Conservation (phyloP, 2,888 invertebrate genomes). For the Limnephilus marmoratus region DNA sequence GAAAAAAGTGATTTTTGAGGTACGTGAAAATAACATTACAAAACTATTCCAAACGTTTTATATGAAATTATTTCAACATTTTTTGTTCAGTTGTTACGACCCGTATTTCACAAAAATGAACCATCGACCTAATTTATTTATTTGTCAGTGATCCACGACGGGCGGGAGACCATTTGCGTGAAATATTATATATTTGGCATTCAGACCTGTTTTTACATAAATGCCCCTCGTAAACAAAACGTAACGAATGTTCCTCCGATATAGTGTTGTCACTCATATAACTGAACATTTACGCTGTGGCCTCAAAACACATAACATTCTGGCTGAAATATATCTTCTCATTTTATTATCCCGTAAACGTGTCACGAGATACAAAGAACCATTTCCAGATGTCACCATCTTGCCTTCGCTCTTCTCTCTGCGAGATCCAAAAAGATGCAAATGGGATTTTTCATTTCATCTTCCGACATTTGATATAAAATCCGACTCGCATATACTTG, state of each 20-base stretch:
- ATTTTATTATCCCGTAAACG: slow-evolving; percentile 42
- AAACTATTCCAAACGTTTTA: too few species aligned
- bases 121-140: not conserved
- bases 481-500: not conserved
- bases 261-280: slow-evolving; percentile 41
- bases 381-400: slow-evolving; percentile 58
- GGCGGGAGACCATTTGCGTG: not conserved
- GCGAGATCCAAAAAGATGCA: slow-evolving; percentile 52
- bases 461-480: slow-evolving; percentile 54
- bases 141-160: not conserved
- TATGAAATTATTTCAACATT: not conserved
- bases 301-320: slow-evolving; percentile 29
- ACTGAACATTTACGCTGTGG: not conserved
- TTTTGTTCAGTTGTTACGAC: too few species aligned
- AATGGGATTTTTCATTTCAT: slow-evolving; percentile 60
- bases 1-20: too few species aligned
- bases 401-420: slow-evolving; percentile 39
- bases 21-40: too few species aligned
- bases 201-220: not conserved
- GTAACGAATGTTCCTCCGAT: slow-evolving; percentile 32
- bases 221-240: slow-evolving; percentile 14
- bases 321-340: slow-evolving; percentile 49
- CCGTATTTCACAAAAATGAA: not conserved
- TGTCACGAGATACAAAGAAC: slow-evolving; percentile 56
- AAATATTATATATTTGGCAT: slow-evolving; percentile 12